Evolutionary conservation across 2,888 invertebrate genomes (phyloP).

Genomic region (Nasonovia ribisnigri): DNA sequence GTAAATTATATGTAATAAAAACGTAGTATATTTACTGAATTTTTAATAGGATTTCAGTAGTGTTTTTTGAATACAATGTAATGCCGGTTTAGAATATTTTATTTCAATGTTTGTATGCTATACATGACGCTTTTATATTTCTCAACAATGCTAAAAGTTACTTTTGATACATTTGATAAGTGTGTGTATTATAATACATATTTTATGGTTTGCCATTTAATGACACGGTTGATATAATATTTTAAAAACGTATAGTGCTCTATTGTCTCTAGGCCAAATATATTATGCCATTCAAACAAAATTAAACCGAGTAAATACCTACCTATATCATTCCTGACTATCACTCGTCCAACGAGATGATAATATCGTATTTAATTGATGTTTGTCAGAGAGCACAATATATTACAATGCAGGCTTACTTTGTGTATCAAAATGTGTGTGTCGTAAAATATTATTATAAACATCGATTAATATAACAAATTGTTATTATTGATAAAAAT

Average conservation of each 20-base stretch:
- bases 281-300: not conserved
- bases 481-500: not conserved
- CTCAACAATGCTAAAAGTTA: not conserved
- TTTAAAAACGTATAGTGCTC: not conserved
- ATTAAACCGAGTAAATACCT: not conserved
- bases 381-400: not conserved
- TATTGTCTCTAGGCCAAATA: not conserved
- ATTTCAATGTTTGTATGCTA: not conserved
- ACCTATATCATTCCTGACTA: not conserved
- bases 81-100: not conserved
- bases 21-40: not conserved
- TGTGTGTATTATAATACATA: not conserved
- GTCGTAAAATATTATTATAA: not conserved
- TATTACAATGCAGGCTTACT: not conserved
- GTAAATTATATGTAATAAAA: not conserved
- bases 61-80: not conserved
- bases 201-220: not conserved
- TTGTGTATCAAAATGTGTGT: not conserved
- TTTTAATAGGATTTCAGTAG: not conserved
- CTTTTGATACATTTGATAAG: constrained; percentile 2
- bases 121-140: not conserved
- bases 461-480: not conserved
- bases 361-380: not conserved
- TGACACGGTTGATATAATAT: not conserved
- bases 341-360: not conserved